Conservation (phyloP, 2,113 vertebrate species). For the Antechinus flavipes region DNA sequence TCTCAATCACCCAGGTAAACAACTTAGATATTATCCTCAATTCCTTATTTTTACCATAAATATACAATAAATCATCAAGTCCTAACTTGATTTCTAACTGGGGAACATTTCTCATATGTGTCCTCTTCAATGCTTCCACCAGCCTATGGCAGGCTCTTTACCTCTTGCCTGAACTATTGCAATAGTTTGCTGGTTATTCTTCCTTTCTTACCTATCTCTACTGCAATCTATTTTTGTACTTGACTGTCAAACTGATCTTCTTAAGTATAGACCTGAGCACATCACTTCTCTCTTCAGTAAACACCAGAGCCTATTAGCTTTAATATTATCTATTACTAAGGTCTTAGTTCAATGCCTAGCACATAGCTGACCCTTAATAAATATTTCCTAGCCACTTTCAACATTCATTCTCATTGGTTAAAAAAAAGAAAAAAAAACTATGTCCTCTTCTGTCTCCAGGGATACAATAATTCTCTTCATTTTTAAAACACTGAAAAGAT, state of each 20-base stretch:
- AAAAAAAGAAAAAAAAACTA: neutral
- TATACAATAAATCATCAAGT: neutral
- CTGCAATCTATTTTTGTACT: neutral
- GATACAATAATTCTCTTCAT: neutral
- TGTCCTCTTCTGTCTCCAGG: neutral
- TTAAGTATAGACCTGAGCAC: neutral
- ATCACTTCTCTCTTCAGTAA: neutral
- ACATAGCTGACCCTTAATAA: neutral
- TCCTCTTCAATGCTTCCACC: neutral
- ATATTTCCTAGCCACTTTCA: neutral
- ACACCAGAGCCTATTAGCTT: neutral
- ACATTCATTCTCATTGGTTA: neutral
- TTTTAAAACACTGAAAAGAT: neutral
- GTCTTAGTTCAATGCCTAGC: neutral
- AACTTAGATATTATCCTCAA: neutral
- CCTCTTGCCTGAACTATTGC: neutral
- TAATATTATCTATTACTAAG: too few relatives aligned
- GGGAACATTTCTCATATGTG: neutral
- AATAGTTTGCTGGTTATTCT: neutral
- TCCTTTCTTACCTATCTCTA: neutral
- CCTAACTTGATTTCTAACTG: neutral
- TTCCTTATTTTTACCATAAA: neutral
- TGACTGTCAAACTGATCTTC: neutral
- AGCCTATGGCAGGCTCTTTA: neutral
- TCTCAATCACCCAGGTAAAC: neutral